These are phyloP conservation scores for Momotus momota DNA, from an alignment of 2,797 vertebrate genomes.

Conservation along the genomic window DNA sequence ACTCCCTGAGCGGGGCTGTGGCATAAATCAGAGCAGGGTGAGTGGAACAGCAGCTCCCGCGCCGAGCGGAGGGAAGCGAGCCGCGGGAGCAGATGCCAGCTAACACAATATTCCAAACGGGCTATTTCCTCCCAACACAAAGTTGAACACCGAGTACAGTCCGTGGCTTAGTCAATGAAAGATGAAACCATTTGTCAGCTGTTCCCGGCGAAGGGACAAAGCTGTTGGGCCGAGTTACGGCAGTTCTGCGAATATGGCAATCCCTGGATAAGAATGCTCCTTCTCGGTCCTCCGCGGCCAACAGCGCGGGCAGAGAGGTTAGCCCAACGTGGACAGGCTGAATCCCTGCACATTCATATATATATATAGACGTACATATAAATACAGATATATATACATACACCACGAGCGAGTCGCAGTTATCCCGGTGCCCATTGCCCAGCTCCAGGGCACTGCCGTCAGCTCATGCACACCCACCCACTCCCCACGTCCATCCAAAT, in stretches of 20 bases:
- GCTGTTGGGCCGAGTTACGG: neutral
- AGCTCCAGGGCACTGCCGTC: neutral
- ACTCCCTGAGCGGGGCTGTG: neutral
- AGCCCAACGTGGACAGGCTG: accelerated
- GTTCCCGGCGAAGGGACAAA: neutral
- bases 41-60: neutral
- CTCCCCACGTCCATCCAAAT: too few species aligned
- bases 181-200: conserved; percentile 17
- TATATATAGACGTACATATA: neutral
- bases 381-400: too few species aligned
- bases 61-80: neutral
- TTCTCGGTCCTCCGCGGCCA: too few species aligned
- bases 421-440: neutral
- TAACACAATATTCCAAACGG: neutral
- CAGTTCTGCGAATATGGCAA: neutral
- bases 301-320: neutral
- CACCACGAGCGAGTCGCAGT: neutral
- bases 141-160: neutral
- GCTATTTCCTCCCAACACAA: neutral
- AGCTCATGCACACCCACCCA: neutral
- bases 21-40: neutral
- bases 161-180: neutral
- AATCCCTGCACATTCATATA: neutral
- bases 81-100: neutral
- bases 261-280: neutral